Base-by-base conservation (phyloP, 2,888 invertebrate species). In the Syrphus vitripennis region DNA sequence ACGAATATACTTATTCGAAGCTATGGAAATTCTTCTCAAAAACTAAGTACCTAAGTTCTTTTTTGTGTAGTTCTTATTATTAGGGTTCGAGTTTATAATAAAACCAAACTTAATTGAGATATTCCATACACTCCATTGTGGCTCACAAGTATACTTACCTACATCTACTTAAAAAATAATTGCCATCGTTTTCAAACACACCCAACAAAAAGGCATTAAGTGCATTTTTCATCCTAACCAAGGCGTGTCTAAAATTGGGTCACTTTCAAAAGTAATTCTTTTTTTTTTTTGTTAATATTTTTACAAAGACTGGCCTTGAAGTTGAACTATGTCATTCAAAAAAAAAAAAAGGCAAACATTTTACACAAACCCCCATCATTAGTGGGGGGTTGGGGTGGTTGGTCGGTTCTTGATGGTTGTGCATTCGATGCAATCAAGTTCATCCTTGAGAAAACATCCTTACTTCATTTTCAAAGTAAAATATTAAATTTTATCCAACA, bases 201-300 rank as follows among this genome's bases (percentile, higher is more conserved):
- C 12, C 42, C 45, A 10, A 29, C 19, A 42, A 42, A 42, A 42
- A 1, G 42, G 42, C 42, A 63, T 29, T 29, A 16, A 42, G 14
- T 42, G 42, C 21, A 40, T 21, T 7, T 63, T 42, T 5, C 12
- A 16, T 16, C 10, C 12, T 7, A 9, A 26, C 7, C n/a, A 63
- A 26, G 19, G 65, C 48, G 65, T 45, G 12, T 67, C 1, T 10
- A 31, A 67, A 67, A 67, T 34, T 67, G 34, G 67, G 67, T 67
- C 67, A 67, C 21, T 67, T 37, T 21, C 10, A 34, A 3, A 48
- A 50, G 34, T 31, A 31, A 12, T 19, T 12, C 10, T 10, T 29
- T 10, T 55, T 29, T 10, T 55, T 4, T 5, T 16, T 4, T 21
- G 9, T 21, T 14, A 24, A 7, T 24, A 24, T 48, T 14, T 50